These are phyloP conservation scores for Austrofundulus limnaeus DNA, from an alignment of 2,113 vertebrate genomes.

Conservation along the genomic window DNA sequence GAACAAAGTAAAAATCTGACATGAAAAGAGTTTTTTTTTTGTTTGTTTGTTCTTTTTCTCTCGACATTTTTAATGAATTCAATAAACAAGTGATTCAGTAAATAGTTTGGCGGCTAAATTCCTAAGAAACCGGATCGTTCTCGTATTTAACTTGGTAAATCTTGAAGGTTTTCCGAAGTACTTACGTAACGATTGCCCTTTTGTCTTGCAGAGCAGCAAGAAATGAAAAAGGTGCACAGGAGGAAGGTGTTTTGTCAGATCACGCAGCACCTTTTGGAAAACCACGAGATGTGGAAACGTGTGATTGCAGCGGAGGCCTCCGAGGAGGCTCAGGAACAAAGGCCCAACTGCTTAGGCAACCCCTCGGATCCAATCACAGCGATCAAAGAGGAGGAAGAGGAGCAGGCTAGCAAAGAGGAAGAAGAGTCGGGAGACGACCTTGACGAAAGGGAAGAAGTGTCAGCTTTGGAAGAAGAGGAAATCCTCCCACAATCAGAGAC, in stretches of 20 bases:
- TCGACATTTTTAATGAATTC: too few species aligned
- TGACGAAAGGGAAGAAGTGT: slow-evolving; percentile 82
- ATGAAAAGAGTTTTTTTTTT: too few species aligned
- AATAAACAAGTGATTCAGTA: too few species aligned
- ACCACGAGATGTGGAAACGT: slow-evolving; percentile 96
- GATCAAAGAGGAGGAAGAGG: slow-evolving; percentile 92
- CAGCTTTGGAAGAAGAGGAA: slow-evolving; percentile 59
- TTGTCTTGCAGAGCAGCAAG: slow-evolving; percentile 79
- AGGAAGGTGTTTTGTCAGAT: slow-evolving; percentile 93
- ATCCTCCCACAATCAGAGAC: slow-evolving; percentile 61
- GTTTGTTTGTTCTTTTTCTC: too few species aligned
- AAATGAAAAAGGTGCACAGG: slow-evolving; percentile 77
- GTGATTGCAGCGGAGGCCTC: slow-evolving; percentile 83
- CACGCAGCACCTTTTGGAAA: slow-evolving; percentile 91
- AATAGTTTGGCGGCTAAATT: too few species aligned
- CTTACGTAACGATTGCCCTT: slow-evolving; percentile 26
- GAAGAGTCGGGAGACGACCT: slow-evolving; percentile 16
- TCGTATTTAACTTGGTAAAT: too few species aligned
- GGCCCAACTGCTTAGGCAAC: slow-evolving; percentile 66
- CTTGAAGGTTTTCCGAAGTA: background rate
- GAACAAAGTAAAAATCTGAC: too few species aligned
- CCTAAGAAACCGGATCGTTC: too few species aligned
- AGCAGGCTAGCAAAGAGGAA: slow-evolving; percentile 74
- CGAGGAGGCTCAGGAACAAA: slow-evolving; percentile 73
- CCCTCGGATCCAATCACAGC: slow-evolving; percentile 86